phyloP scores from a whole-genome alignment of 2,888 invertebrate species.

The Pyrocoelia pectoralis region DNA sequence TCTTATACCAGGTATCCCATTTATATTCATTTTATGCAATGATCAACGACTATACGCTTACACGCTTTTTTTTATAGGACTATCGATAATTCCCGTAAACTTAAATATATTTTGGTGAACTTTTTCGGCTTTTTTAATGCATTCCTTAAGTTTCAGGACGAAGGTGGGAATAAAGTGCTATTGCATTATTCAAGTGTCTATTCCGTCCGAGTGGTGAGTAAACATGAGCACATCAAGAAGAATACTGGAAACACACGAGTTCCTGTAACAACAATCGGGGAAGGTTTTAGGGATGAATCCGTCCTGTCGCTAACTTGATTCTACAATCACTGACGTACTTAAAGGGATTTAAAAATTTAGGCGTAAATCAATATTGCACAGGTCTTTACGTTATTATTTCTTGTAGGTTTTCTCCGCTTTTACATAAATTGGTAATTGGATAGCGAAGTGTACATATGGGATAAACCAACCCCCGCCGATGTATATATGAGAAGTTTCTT shows the following conservation, averaged over 20 bases:
- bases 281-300: slow-evolving; percentile 5
- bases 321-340: slow-evolving; percentile 41
- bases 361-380: neutral
- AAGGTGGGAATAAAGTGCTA: slow-evolving; percentile 42
- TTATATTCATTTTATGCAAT: slow-evolving; percentile 16
- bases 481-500: slow-evolving; percentile 45
- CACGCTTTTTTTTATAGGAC: neutral
- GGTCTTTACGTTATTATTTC: neutral
- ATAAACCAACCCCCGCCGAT: slow-evolving; percentile 52
- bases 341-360: slow-evolving; percentile 51
- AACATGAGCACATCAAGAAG: slow-evolving; percentile 46
- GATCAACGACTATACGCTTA: neutral
- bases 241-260: slow-evolving; percentile 35
- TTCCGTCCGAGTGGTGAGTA: slow-evolving; percentile 44
- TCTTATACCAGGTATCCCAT: slow-evolving; percentile 28
- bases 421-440: slow-evolving; percentile 41
- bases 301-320: slow-evolving; percentile 24
- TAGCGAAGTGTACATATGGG: slow-evolving; percentile 50
- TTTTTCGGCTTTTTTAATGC: slow-evolving; percentile 20
- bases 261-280: slow-evolving; percentile 8
- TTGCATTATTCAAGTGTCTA: slow-evolving; percentile 50
- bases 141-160: slow-evolving; percentile 15
- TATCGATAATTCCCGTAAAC: neutral
- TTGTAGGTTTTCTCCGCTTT: slow-evolving; percentile 13
- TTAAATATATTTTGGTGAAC: slow-evolving; percentile 14